These are phyloP conservation scores for Cephus pulcher DNA, from an alignment of 2,888 invertebrate genomes.

Conservation along the genomic window DNA sequence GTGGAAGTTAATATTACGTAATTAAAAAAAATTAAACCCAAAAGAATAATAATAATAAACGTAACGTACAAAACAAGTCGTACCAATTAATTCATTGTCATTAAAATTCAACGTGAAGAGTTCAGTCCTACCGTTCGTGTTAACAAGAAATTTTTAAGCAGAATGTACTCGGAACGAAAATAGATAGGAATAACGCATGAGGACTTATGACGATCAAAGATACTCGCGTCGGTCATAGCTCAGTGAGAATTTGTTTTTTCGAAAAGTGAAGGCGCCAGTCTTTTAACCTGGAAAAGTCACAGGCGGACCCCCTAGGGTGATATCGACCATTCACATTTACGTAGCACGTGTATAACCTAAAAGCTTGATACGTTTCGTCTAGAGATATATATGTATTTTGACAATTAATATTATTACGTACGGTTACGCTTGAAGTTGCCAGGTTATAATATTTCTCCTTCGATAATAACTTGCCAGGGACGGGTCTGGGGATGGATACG, in stretches of 20 bases:
- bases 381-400: neutral
- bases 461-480: neutral
- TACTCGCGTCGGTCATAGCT: neutral
- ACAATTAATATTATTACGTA: neutral
- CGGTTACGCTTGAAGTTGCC: neutral
- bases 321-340: neutral
- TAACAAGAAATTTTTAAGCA: neutral
- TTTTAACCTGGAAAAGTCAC: slow-evolving; percentile 41
- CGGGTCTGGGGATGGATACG: neutral
- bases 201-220: neutral
- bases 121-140: neutral
- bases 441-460: neutral
- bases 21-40: slow-evolving; percentile 1
- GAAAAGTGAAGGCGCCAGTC: slow-evolving; percentile 35
- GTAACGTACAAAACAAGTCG: slow-evolving; percentile 4
- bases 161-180: neutral
- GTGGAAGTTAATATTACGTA: slow-evolving; percentile 15
- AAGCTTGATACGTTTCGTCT: neutral
- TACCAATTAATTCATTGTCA: neutral
- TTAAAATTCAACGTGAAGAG: neutral
- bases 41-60: slow-evolving; percentile 9
- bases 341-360: neutral
- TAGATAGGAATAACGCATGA: neutral
- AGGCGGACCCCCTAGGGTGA: slow-evolving; percentile 44
- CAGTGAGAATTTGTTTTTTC: slow-evolving; percentile 3